A percentile compares a stretch with the other conserved stretches of the same genome.
Conservation (phyloP, 2,888 invertebrate species). For the Strigamia crassipes region DNA sequence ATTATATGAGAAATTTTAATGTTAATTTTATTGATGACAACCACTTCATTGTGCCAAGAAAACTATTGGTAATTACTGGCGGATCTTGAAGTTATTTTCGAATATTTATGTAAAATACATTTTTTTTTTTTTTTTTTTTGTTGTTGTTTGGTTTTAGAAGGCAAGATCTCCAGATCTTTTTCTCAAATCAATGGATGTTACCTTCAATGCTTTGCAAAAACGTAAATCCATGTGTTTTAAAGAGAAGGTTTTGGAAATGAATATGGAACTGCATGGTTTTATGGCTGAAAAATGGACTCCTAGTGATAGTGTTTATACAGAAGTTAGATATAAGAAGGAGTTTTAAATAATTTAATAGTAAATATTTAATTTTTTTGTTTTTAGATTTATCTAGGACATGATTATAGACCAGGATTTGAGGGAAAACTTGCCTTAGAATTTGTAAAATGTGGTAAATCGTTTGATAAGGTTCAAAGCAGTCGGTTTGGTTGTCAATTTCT, state of each 20-base stretch:
- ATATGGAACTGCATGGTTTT: neutral
- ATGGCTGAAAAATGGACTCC: neutral
- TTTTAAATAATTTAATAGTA: neutral
- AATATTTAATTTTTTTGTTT: neutral
- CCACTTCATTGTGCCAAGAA: neutral
- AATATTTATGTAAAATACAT: too few relatives aligned
- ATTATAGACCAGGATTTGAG: neutral
- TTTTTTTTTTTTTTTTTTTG: too few relatives aligned
- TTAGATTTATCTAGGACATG: neutral
- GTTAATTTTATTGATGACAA: neutral
- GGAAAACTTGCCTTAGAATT: neutral
- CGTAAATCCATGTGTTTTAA: neutral
- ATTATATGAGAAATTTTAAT: neutral
- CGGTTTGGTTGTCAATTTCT: slow-evolving; percentile 7
- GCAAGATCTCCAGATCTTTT: neutral
- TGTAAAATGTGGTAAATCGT: neutral
- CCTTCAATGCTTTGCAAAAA: neutral
- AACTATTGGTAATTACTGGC: neutral
- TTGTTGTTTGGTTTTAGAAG: neutral
- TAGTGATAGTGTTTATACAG: neutral
- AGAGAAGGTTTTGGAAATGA: neutral
- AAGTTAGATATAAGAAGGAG: neutral
- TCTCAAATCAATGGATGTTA: neutral
- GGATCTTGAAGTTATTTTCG: too few relatives aligned
- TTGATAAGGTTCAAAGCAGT: neutral